Percentiles rank a stretch among this genome's conserved stretches.
These are phyloP conservation scores for Smutsia gigantea DNA, from an alignment of 2,797 vertebrate species.

Conservation along the genomic window DNA sequence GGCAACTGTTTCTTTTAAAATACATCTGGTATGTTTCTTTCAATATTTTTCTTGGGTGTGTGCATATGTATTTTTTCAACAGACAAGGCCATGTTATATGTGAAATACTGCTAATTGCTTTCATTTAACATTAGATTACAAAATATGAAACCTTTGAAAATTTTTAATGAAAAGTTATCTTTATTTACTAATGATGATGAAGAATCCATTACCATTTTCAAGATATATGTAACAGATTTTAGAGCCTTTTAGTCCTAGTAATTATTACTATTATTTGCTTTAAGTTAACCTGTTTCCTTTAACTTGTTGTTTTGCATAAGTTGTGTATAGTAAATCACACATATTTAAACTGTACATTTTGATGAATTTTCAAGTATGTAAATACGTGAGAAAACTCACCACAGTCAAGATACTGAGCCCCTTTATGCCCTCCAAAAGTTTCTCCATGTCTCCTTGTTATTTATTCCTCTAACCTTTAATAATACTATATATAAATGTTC, in stretches of 20 bases:
- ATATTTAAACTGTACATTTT: background rate
- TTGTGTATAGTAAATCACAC: background rate
- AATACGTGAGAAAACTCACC: background rate
- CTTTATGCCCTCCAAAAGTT: background rate
- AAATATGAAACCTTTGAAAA: background rate
- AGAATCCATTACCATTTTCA: conserved; percentile 1
- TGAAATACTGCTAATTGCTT: background rate
- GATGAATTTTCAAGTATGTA: background rate
- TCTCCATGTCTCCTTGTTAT: background rate
- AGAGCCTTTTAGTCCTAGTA: background rate
- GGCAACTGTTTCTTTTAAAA: conserved; percentile 13
- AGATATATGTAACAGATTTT: background rate
- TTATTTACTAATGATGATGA: background rate
- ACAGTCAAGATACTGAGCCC: background rate
- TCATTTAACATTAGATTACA: background rate
- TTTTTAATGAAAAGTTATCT: background rate
- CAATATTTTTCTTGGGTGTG: background rate
- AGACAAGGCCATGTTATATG: background rate
- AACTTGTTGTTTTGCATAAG: background rate
- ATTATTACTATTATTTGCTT: conserved; percentile 10
- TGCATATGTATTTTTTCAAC: background rate
- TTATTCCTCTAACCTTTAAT: background rate
- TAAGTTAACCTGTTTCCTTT: conserved; percentile 21
- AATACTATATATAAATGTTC: background rate
- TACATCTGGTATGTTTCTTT: background rate